Conservation (phyloP, 2,797 vertebrate species). For the Alca torda region DNA sequence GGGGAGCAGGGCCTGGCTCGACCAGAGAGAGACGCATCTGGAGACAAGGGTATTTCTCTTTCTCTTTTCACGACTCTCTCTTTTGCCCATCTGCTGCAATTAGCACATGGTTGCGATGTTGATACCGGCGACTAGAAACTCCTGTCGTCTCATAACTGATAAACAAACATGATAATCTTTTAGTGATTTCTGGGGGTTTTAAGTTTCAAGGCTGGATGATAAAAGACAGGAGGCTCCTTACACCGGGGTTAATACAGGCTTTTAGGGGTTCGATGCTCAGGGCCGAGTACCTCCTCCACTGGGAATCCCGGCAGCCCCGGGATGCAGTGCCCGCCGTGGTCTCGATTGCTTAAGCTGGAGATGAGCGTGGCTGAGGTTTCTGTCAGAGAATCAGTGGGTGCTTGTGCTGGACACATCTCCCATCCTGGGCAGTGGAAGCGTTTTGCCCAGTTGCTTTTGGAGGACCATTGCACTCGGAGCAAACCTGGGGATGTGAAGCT, state of each 20-base stretch:
- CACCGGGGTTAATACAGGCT: not conserved
- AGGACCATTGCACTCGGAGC: fast-evolving
- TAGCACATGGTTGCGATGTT: not conserved
- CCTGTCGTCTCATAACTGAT: not conserved
- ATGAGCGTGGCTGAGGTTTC: not conserved
- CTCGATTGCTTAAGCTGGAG: not conserved
- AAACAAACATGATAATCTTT: not conserved
- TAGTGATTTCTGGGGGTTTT: not conserved
- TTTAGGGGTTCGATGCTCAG: not conserved
- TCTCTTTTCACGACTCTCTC: not conserved
- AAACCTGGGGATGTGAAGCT: not conserved
- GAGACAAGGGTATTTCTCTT: not conserved
- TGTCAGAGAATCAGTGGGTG: not conserved
- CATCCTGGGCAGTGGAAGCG: not conserved
- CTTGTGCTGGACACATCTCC: not conserved
- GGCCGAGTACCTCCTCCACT: not conserved
- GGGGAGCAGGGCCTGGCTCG: not conserved
- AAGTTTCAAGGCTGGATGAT: not conserved
- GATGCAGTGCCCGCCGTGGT: fast-evolving
- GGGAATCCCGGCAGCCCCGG: not conserved
- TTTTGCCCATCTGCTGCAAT: not conserved
- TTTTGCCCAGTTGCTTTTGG: not conserved
- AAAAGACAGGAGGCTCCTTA: not conserved
- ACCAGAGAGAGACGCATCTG: not conserved
- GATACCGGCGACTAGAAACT: not conserved